Conservation (phyloP, 2,797 vertebrate species). For the Cynodonichthys magdalenae region DNA sequence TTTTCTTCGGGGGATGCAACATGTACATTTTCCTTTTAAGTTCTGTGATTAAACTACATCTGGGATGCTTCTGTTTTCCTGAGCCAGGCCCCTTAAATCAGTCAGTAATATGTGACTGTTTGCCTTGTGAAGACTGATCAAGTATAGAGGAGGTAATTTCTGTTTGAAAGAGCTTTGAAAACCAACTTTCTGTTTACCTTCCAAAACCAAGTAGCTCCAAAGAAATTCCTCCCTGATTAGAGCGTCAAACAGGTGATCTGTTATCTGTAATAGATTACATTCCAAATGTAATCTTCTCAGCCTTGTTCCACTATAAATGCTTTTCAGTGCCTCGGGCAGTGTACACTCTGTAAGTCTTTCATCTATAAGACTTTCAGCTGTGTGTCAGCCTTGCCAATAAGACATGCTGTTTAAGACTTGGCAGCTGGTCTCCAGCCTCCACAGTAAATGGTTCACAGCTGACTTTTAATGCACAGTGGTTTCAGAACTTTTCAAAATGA, state of each 20-base stretch:
- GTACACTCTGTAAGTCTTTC: slow-evolving; percentile 63
- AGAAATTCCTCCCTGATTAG: slow-evolving; percentile 39
- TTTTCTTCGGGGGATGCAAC: slow-evolving; percentile 13
- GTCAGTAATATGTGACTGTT: slow-evolving; percentile 24
- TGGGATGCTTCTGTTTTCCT: slow-evolving; percentile 29
- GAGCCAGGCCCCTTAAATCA: slow-evolving; percentile 16
- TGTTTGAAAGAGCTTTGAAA: slow-evolving; percentile 12
- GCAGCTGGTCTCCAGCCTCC: slow-evolving; percentile 62
- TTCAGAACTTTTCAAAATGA: slow-evolving; percentile 57
- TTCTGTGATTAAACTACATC: slow-evolving; percentile 25
- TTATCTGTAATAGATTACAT: slow-evolving; percentile 62
- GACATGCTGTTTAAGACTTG: slow-evolving; percentile 72
- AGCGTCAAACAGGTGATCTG: slow-evolving; percentile 44
- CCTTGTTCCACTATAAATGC: slow-evolving; percentile 63
- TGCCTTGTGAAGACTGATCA: slow-evolving; percentile 27
- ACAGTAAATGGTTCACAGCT: slow-evolving; percentile 72
- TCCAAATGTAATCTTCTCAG: slow-evolving; percentile 46
- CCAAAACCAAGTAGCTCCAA: slow-evolving; percentile 17
- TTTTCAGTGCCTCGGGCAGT: slow-evolving; percentile 60
- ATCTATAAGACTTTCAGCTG: slow-evolving; percentile 71
- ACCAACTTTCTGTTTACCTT: slow-evolving; percentile 24
- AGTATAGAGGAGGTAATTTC: slow-evolving; percentile 21
- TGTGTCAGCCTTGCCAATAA: slow-evolving; percentile 65
- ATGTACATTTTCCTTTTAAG: slow-evolving; percentile 18
- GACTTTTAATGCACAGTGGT: slow-evolving; percentile 59